These are phyloP conservation scores for Streptopelia turtur DNA, from an alignment of 2,797 vertebrate species.

Conservation along the genomic window DNA sequence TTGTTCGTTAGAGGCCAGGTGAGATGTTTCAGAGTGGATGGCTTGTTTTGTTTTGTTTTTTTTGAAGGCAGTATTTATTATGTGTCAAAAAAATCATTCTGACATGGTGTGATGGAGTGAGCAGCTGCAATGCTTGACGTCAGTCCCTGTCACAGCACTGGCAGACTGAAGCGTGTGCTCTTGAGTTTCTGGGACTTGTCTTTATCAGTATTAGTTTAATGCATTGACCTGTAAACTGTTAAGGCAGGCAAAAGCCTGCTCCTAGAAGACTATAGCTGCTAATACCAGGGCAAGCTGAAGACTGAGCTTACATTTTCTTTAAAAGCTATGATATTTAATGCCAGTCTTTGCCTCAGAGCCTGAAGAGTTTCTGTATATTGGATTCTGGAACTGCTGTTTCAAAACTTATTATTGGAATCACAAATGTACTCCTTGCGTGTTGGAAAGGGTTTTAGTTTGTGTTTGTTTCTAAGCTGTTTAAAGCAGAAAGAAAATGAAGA, in stretches of 20 bases:
- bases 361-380: neutral
- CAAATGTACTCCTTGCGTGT: neutral
- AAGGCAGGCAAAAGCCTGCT: neutral
- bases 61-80: neutral
- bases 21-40: neutral
- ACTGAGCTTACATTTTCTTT: neutral
- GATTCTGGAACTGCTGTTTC: neutral
- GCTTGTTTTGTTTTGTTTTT: neutral
- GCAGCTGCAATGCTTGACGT: neutral
- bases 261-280: neutral
- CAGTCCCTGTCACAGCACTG: neutral
- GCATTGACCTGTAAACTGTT: neutral
- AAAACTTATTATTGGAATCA: neutral
- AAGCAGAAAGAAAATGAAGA: neutral
- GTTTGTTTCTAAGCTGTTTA: neutral
- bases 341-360: neutral
- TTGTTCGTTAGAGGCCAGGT: neutral
- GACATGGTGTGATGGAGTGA: neutral
- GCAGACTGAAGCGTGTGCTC: neutral
- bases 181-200: neutral
- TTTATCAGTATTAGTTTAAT: neutral
- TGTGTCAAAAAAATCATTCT: neutral
- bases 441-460: neutral
- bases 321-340: neutral
- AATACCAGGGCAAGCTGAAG: neutral